phyloP scores from a whole-genome alignment of 2,797 vertebrate species.

The Enteromius mattozi region DNA sequence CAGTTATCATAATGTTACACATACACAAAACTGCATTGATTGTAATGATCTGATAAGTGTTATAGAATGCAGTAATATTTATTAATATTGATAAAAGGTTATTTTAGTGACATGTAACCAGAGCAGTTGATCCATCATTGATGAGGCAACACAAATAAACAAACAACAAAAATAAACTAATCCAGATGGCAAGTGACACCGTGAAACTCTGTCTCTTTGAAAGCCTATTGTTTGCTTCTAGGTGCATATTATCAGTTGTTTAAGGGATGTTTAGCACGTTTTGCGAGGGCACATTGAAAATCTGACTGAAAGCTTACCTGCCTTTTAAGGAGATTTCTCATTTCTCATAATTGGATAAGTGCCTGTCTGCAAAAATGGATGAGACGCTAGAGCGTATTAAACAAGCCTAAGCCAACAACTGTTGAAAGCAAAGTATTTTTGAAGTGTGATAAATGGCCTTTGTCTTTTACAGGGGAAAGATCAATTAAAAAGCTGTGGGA shows the following conservation, averaged over 20 bases:
- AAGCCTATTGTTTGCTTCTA: slow-evolving; percentile 41
- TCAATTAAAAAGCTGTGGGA: slow-evolving; percentile 61
- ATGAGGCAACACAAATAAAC: background rate
- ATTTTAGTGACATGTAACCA: background rate
- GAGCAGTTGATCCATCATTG: slow-evolving; percentile 30
- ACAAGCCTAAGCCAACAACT: slow-evolving; percentile 67
- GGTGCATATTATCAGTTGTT: slow-evolving; percentile 58
- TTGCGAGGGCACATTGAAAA: slow-evolving; percentile 26
- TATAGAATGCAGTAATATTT: background rate
- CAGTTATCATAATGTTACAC: background rate
- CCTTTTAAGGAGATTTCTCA: slow-evolving; percentile 58
- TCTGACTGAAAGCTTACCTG: slow-evolving; percentile 68
- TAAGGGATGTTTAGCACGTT: slow-evolving; percentile 55
- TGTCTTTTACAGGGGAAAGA: slow-evolving; percentile 66
- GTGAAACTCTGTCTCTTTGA: slow-evolving; percentile 44
- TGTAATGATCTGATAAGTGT: background rate
- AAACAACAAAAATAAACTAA: background rate
- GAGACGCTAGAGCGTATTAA: slow-evolving; percentile 65
- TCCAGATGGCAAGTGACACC: background rate
- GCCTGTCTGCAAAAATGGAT: slow-evolving; percentile 67
- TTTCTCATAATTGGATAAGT: slow-evolving; percentile 72
- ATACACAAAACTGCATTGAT: background rate
- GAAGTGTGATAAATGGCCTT: slow-evolving; percentile 75
- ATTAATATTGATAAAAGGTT: background rate
- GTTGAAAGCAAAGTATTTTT: slow-evolving; percentile 74